These are phyloP conservation scores for Belonocnema kinseyi DNA, from an alignment of 1,140 invertebrate genomes.

Conservation along the genomic window DNA sequence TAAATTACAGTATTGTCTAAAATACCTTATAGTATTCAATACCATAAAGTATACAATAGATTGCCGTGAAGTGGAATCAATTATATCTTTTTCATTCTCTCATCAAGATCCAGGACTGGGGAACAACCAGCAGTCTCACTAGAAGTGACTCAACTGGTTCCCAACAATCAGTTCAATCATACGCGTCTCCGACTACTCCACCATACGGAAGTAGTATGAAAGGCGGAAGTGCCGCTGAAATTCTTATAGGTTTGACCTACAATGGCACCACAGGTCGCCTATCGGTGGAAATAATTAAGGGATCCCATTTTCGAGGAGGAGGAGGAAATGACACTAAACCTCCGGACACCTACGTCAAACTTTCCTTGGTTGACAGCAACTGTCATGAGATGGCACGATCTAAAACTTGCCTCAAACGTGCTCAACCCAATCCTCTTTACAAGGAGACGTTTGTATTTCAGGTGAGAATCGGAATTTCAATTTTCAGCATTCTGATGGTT, in stretches of 20 bases:
- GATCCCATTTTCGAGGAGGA: conserved; percentile 89
- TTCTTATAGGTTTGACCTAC: conserved; percentile 92
- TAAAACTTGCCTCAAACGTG: conserved; percentile 92
- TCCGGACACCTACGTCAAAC: conserved; percentile 95
- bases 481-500: neutral
- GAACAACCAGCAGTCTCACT: conserved; percentile 82
- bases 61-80: too few species aligned
- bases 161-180: conserved; percentile 87
- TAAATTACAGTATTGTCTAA: too few species aligned
- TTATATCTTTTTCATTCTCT: conserved; percentile 46
- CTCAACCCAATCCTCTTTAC: conserved; percentile 95
- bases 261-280: conserved; percentile 94
- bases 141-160: conserved; percentile 94
- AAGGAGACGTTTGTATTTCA: conserved; percentile 98
- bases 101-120: conserved; percentile 69
- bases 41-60: too few species aligned
- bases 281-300: conserved; percentile 94
- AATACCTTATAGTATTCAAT: too few species aligned
- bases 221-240: conserved; percentile 87
- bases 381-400: conserved; percentile 94
- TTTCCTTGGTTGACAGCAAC: conserved; percentile 92
- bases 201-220: conserved; percentile 84
- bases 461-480: conserved; percentile 73
- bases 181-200: conserved; percentile 68
- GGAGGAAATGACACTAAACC: conserved; percentile 79